Evolutionary conservation across 2,113 vertebrate genomes (phyloP).

Genomic region (Tapirus terrestris): DNA sequence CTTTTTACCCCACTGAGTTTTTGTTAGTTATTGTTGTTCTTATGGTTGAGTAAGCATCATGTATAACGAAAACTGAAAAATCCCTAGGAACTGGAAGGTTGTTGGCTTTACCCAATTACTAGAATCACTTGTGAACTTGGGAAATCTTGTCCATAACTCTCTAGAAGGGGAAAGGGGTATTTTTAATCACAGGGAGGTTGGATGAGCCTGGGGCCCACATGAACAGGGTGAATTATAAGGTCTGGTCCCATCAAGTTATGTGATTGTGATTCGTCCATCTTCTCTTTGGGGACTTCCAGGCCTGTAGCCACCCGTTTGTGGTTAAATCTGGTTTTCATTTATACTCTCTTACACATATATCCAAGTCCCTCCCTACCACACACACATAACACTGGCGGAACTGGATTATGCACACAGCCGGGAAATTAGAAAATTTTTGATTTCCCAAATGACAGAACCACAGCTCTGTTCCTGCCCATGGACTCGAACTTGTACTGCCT

Average conservation of each 20-base stretch:
- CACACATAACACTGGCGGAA: background rate
- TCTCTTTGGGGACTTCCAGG: background rate
- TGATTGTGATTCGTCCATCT: background rate
- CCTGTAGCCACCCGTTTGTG: background rate
- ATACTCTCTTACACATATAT: background rate
- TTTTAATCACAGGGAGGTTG: background rate
- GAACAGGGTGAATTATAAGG: background rate
- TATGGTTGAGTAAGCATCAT: background rate
- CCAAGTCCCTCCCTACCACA: background rate
- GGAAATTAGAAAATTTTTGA: background rate
- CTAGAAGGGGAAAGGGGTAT: background rate
- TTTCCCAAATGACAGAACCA: background rate
- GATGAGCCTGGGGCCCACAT: background rate
- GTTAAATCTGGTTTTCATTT: slow-evolving; percentile 9
- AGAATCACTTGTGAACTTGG: background rate
- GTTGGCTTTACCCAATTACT: background rate
- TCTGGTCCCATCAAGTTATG: background rate
- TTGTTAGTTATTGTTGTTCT: background rate
- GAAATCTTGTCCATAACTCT: background rate
- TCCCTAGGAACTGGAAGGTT: background rate
- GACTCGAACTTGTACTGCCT: background rate
- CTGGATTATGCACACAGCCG: background rate
- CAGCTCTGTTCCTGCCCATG: background rate
- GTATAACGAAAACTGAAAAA: background rate
- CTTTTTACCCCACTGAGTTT: background rate